Evolutionary conservation across 2,797 vertebrate genomes (phyloP).

Genomic region (Sebastolobus altivelis): DNA sequence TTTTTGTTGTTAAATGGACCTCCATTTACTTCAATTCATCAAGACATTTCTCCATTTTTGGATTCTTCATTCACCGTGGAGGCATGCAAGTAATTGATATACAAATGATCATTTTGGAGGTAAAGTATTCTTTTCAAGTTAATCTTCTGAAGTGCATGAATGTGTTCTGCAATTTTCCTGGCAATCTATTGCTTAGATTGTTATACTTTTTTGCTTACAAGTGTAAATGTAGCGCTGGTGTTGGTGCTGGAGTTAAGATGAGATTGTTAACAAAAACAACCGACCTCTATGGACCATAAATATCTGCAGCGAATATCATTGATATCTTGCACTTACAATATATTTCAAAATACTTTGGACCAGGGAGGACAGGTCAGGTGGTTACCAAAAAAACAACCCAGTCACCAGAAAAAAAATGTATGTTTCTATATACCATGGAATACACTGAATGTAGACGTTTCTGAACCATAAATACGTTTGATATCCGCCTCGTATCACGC

Average conservation of each 20-base stretch:
- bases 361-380: not conserved
- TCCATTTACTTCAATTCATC: too few relatives aligned
- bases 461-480: not conserved
- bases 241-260: not conserved
- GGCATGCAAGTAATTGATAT: too few relatives aligned
- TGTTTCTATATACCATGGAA: not conserved
- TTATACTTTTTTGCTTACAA: not conserved
- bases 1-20: too few relatives aligned
- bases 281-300: not conserved
- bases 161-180: not conserved
- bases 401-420: too few relatives aligned
- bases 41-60: too few relatives aligned
- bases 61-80: too few relatives aligned
- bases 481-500: not conserved
- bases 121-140: not conserved
- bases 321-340: not conserved
- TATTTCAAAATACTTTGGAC: not conserved
- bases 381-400: too few relatives aligned
- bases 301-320: not conserved
- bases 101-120: too few relatives aligned
- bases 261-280: not conserved
- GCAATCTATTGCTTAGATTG: not conserved
- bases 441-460: not conserved
- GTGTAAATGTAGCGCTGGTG: not conserved
- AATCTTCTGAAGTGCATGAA: not conserved